Percentiles rank a stretch among this genome's conserved stretches.
Evolutionary conservation across 30 jellyfish, hydroid and myxozoan genomes (phyloP).

Genomic region (Mastigias papua): DNA sequence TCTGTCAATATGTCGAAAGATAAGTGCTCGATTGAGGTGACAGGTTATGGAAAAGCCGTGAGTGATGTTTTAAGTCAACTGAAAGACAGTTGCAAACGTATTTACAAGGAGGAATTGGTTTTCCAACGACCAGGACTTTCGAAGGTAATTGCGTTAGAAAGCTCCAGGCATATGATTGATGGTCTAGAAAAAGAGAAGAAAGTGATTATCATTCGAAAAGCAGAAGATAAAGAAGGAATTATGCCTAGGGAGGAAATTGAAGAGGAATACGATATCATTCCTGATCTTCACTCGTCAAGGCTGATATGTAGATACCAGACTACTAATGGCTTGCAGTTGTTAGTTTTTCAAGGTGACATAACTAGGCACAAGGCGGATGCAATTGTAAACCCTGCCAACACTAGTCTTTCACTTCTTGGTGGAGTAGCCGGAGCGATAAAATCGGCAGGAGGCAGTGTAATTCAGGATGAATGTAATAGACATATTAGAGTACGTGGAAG

Average conservation of each 20-base stretch:
- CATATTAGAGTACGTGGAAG: background rate
- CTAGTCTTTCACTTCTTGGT: conserved; percentile 21
- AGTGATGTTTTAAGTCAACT: background rate
- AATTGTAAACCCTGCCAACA: conserved; percentile 53
- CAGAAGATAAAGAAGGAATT: conserved; percentile 9
- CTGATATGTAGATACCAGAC: conserved; percentile 12
- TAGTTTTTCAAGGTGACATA: conserved; percentile 54
- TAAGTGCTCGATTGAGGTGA: conserved; percentile 19
- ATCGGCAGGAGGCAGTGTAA: conserved; percentile 32
- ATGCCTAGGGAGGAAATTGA: conserved; percentile 11
- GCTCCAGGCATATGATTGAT: background rate
- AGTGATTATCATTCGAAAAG: conserved; percentile 24
- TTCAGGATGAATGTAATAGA: conserved; percentile 49
- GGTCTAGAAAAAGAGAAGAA: conserved; percentile 22
- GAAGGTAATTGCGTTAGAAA: background rate
- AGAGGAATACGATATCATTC: background rate
- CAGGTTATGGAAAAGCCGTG: conserved; percentile 28
- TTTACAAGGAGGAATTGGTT: background rate
- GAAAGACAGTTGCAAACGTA: no score
- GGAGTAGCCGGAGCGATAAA: conserved; percentile 62
- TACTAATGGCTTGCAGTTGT: conserved; percentile 2
- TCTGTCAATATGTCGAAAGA: conserved; percentile 1
- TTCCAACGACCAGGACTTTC: conserved; percentile 49
- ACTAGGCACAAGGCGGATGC: conserved; percentile 40
- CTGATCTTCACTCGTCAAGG: background rate